Evolutionary conservation across 1,140 invertebrate genomes (phyloP).

Genomic region (Drosophila melanica): DNA sequence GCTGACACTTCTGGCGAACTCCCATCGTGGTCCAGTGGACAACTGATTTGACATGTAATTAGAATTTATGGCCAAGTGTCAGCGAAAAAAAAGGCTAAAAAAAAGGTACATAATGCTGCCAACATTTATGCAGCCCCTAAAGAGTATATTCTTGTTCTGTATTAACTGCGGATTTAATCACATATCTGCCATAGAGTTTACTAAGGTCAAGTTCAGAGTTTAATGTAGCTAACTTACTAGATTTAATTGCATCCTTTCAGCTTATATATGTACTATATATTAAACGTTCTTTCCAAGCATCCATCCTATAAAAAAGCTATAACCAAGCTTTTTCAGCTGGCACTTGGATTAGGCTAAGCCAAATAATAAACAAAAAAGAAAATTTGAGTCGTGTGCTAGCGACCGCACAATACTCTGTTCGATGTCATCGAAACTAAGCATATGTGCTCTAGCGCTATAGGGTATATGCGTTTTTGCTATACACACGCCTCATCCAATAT

Average conservation of each 20-base stretch:
- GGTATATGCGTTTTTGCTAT: too few species aligned
- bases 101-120: slow-evolving; percentile 38
- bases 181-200: too few species aligned
- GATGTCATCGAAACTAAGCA: too few species aligned
- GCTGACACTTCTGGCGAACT: slow-evolving; percentile 3
- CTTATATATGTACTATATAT: background rate
- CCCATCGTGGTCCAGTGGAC: slow-evolving; percentile 19
- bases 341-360: slow-evolving; percentile 17
- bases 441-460: too few species aligned
- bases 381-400: too few species aligned
- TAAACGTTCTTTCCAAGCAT: slow-evolving; percentile 14
- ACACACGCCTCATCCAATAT: too few species aligned
- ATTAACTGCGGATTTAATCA: too few species aligned
- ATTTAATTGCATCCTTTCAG: too few species aligned
- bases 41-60: slow-evolving; percentile 70
- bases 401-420: too few species aligned
- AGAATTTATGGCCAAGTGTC: slow-evolving; percentile 63
- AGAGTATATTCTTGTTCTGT: background rate
- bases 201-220: background rate
- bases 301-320: slow-evolving; percentile 1
- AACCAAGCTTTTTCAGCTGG: slow-evolving; percentile 2
- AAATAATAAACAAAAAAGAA: background rate
- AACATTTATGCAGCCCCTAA: slow-evolving; percentile 13
- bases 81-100: slow-evolving; percentile 51
- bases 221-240: background rate